These are phyloP conservation scores for Sylvietta virens DNA, from an alignment of 2,113 vertebrate genomes.

Conservation along the genomic window DNA sequence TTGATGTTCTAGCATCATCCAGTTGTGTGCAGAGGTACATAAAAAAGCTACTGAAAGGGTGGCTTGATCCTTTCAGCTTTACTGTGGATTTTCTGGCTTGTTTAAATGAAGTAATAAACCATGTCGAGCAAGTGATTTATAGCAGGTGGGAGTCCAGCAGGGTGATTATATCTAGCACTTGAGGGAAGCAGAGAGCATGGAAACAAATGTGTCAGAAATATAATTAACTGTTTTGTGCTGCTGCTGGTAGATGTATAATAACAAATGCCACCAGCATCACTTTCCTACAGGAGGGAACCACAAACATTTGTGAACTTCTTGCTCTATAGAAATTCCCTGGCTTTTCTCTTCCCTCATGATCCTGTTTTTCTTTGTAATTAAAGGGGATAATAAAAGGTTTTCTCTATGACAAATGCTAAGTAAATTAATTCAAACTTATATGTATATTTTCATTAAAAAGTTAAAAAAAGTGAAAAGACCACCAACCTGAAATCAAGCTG, in stretches of 20 bases:
- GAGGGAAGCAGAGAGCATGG: neutral
- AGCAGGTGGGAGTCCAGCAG: neutral
- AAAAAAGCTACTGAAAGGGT: neutral
- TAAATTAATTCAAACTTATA: neutral
- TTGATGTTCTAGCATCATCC: neutral
- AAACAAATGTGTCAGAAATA: slow-evolving; percentile 26
- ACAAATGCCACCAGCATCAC: neutral
- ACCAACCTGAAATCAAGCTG: neutral
- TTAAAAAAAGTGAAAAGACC: neutral
- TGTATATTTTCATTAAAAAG: neutral
- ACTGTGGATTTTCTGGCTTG: neutral
- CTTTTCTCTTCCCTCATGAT: neutral
- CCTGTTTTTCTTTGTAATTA: neutral
- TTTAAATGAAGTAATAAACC: neutral
- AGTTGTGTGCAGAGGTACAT: neutral
- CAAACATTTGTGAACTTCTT: neutral
- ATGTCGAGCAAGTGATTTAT: neutral
- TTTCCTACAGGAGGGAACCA: neutral
- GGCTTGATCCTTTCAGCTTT: neutral
- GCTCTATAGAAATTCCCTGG: neutral
- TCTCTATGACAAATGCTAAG: neutral
- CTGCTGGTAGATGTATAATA: neutral
- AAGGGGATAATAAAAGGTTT: neutral
- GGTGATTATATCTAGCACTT: neutral
- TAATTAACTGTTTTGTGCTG: slow-evolving; percentile 15